Base-by-base conservation (phyloP, 2,797 vertebrate species). In the Acanthis flammea region DNA sequence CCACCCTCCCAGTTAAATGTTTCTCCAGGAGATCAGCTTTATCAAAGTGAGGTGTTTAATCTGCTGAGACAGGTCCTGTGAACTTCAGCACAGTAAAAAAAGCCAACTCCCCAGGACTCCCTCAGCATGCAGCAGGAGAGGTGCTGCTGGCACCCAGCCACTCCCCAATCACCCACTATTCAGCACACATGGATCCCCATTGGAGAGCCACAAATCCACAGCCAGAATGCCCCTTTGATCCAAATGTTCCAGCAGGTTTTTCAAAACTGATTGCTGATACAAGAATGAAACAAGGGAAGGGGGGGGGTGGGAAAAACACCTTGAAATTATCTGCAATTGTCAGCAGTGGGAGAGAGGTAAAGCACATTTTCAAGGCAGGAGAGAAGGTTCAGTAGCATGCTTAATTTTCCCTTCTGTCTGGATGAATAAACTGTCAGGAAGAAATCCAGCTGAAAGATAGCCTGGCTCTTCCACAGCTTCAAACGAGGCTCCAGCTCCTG, bases 361-460 rank as follows among this genome's bases (percentile, higher is more conserved):
- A 71, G 67, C 67, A 39, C 51, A 35, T 84, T 76, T 70, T 48
- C 15, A 12, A 87, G 81, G 55, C 74, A 66, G 60, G 10, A 74
- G 75, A 68, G 68, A 57, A 86, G 62, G 78, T 15, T 94, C 84
- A 92, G 86, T 58, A 88, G 93, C 70, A 62, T 45, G 84, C 63
- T 76, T 83, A 48, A 77, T 93, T 87, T 71, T 82, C 75, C 45
- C 57, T 89, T 93, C 86, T 86, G 67, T 89, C 44, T 1, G 3
- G 48, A 25, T 82, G 89, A 94, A 96, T 73, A 70, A 73, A 88
- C 55, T 41, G 54, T 14, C 77, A 90, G 62, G 83, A 83, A 76
- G 77, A 93, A 81, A 92, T 45, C 16, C 81, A 96, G 63, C 75
- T 95, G 87, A 94, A 95, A 63, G 58, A 79, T 5, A 73, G 48